A percentile compares a stretch with the other conserved stretches of the same genome.
Conservation (phyloP, 2,888 invertebrate genomes). For the Tetrapedia diversipes region DNA sequence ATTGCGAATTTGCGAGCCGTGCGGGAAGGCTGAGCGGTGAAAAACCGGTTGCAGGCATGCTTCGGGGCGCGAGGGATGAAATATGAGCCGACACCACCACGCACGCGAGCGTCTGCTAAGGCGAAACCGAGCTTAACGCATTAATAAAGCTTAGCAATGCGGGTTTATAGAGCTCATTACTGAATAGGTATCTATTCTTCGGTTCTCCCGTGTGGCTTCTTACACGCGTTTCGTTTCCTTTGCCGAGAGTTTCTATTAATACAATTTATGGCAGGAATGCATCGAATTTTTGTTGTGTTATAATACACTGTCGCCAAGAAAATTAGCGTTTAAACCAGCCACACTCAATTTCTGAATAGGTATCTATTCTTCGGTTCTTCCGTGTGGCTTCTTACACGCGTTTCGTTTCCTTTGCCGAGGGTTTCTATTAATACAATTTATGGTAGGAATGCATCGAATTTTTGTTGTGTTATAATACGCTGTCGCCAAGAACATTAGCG, state of each 20-base stretch:
- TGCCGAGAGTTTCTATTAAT: no score
- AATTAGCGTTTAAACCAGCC: no score
- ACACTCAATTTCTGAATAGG: slow-evolving; percentile 7
- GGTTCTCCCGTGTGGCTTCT: neutral
- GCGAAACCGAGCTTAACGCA: slow-evolving; percentile 57
- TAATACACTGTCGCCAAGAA: no score
- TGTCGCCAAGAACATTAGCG: no score
- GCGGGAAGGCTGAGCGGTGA: neutral
- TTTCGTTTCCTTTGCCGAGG: no score
- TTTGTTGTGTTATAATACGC: no score
- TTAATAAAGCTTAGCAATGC: slow-evolving; percentile 58
- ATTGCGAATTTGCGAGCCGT: slow-evolving; percentile 59
- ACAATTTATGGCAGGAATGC: no score
- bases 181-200: slow-evolving; percentile 17
- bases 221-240: no score
- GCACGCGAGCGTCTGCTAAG: slow-evolving; percentile 29
- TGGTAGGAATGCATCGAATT: no score
- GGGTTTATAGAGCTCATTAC: slow-evolving; percentile 17
- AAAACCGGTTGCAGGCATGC: slow-evolving; percentile 40
- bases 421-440: no score
- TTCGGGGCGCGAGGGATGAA: slow-evolving; percentile 33
- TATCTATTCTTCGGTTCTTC: slow-evolving; percentile 19
- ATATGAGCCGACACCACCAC: slow-evolving; percentile 46
- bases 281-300: no score
- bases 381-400: neutral